Conservation (phyloP, 2,113 vertebrate species). For the Halichoerus grypus region DNA sequence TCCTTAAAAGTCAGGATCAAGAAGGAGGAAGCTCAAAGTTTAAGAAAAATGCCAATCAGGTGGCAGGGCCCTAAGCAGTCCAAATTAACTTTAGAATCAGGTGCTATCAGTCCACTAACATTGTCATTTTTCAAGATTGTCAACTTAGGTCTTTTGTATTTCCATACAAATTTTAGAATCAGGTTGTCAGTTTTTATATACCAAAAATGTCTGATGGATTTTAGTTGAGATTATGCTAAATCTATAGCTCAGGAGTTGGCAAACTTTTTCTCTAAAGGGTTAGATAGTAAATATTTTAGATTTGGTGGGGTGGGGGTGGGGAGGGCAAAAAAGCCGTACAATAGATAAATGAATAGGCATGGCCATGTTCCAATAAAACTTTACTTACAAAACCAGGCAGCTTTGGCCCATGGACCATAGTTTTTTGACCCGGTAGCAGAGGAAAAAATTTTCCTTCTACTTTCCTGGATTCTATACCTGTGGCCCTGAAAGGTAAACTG, state of each 20-base stretch:
- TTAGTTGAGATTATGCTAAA: not conserved
- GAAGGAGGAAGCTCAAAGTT: not conserved
- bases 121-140: not conserved
- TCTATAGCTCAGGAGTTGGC: not conserved
- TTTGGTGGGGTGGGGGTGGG: not conserved
- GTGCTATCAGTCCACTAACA: not conserved
- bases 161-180: constrained; percentile 30
- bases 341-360: not conserved
- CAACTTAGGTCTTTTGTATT: not conserved
- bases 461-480: not conserved
- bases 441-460: not conserved
- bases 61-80: not conserved
- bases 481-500: not conserved
- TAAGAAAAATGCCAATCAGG: not conserved
- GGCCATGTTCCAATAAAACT: not conserved
- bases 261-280: not conserved
- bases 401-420: not conserved
- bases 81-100: not conserved
- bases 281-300: not conserved
- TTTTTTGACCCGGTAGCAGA: not conserved
- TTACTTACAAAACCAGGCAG: not conserved
- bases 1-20: not conserved
- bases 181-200: not conserved
- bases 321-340: not conserved
- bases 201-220: not conserved